These are phyloP conservation scores for Sceliomorpha sp. DNA, from an alignment of 2,888 invertebrate species.

Conservation along the genomic window DNA sequence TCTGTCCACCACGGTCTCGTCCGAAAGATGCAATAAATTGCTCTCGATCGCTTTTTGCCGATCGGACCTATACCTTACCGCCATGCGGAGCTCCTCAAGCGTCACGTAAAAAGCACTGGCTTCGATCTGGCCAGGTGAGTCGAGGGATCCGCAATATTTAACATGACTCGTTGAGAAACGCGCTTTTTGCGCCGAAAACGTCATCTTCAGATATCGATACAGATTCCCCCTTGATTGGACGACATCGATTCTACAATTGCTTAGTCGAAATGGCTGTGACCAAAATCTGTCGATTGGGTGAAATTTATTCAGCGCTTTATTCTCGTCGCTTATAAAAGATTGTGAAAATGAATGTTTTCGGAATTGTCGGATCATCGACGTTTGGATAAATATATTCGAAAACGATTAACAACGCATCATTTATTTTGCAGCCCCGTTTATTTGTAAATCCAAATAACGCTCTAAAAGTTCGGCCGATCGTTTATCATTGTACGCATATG, in stretches of 20 bases:
- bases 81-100: constrained; percentile 41
- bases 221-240: constrained; percentile 23
- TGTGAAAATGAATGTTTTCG: too few relatives aligned
- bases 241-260: constrained; percentile 9
- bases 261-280: too few relatives aligned
- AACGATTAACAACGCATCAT: too few relatives aligned
- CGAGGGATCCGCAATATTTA: constrained; percentile 31
- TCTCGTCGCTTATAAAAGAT: too few relatives aligned
- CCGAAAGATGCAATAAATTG: constrained; percentile 77
- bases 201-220: constrained; percentile 42
- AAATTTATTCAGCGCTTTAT: too few relatives aligned
- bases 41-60: constrained; percentile 76
- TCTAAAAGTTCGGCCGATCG: too few relatives aligned
- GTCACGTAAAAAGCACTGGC: constrained; percentile 46
- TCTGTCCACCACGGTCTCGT: constrained; percentile 71
- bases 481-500: too few relatives aligned
- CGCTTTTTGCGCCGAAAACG: constrained; percentile 36
- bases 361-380: too few relatives aligned
- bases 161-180: constrained; percentile 29
- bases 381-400: too few relatives aligned
- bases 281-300: too few relatives aligned
- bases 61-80: constrained; percentile 64
- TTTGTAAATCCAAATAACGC: too few relatives aligned
- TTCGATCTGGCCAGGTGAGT: constrained; percentile 34
- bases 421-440: too few relatives aligned